phyloP scores from a whole-genome alignment of 2,797 vertebrate species.

The Enteromius trimaculatus region DNA sequence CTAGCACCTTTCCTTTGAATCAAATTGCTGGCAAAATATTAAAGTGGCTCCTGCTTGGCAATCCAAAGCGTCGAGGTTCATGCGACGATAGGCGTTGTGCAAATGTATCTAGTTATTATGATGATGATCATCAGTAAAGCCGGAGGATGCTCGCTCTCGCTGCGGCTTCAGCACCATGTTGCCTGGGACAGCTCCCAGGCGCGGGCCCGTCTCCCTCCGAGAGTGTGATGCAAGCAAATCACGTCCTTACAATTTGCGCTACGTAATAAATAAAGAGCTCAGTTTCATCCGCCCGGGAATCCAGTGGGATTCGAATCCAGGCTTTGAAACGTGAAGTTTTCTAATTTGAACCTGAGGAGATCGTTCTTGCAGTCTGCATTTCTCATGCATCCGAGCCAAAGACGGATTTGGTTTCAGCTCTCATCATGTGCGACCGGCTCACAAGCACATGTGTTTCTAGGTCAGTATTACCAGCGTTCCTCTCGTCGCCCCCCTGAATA shows the following conservation, averaged over 20 bases:
- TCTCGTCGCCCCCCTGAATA: background rate
- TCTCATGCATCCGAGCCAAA: slow-evolving; percentile 1
- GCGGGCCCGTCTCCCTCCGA: slow-evolving; percentile 60
- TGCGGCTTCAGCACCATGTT: slow-evolving; percentile 80
- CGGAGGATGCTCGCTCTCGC: slow-evolving; percentile 37
- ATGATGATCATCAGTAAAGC: slow-evolving; percentile 28
- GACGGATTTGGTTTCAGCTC: background rate
- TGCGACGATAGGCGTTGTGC: slow-evolving; percentile 17
- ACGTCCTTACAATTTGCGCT: background rate
- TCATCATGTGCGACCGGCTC: slow-evolving; percentile 12
- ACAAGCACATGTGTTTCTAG: slow-evolving; percentile 28
- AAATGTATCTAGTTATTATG: background rate
- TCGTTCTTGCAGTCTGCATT: background rate
- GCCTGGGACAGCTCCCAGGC: slow-evolving; percentile 81
- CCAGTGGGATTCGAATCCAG: background rate
- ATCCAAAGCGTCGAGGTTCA: slow-evolving; percentile 1
- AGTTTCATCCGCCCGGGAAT: background rate
- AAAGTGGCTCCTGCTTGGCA: background rate
- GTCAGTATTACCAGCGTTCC: slow-evolving; percentile 26
- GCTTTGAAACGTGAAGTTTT: background rate
- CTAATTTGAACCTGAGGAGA: background rate
- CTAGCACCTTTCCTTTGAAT: background rate
- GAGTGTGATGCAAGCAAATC: slow-evolving; percentile 50
- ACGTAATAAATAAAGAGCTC: background rate
- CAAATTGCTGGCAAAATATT: background rate